Percentiles rank a stretch among this genome's conserved stretches.
phyloP scores from a whole-genome alignment of 2,797 vertebrate species.

The Macrochelys suwanniensis region DNA sequence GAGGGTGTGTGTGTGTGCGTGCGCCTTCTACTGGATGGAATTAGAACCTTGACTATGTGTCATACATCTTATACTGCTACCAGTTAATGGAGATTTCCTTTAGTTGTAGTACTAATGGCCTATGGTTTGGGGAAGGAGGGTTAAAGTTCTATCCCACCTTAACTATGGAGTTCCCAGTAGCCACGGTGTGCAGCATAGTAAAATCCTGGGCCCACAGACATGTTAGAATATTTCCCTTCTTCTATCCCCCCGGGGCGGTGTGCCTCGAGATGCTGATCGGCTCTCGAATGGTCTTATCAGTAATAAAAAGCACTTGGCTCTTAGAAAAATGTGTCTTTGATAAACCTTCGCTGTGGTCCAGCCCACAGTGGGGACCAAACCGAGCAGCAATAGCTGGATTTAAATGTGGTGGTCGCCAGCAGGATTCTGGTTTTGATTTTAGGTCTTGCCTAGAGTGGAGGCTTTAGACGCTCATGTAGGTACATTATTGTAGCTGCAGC shows the following conservation, averaged over 20 bases:
- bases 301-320: neutral
- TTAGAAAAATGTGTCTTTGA: neutral
- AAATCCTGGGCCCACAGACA: neutral
- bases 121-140: neutral
- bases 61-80: neutral
- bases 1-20: rapidly evolving
- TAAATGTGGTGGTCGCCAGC: neutral
- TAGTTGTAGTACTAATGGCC: neutral
- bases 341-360: neutral
- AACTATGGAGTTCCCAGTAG: neutral
- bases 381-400: neutral
- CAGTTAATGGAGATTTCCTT: no score
- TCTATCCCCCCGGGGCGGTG: neutral
- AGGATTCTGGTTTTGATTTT: neutral
- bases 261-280: neutral
- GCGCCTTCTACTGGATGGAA: neutral
- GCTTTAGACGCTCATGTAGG: neutral
- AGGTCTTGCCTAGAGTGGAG: neutral
- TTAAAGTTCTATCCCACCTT: neutral
- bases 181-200: neutral
- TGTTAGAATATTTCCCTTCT: neutral
- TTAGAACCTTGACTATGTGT: neutral
- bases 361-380: neutral
- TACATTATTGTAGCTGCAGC: neutral
- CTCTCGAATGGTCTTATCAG: neutral